Evolutionary conservation across 2,797 vertebrate species (phyloP).

Genomic region (Oryzias dopingdopingensis): DNA sequence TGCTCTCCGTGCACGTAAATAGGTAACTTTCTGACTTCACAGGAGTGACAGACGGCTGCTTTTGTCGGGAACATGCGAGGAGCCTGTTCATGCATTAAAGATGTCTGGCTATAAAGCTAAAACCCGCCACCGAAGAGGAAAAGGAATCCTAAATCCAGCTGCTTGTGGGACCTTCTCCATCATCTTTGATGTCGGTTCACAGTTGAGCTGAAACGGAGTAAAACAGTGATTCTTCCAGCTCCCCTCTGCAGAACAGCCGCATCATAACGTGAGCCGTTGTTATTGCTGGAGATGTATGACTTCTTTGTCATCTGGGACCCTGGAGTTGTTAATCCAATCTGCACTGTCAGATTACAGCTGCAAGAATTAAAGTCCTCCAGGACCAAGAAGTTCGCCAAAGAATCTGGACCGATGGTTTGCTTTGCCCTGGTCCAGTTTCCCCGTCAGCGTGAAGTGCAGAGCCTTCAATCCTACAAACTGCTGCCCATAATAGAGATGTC

Average conservation of each 20-base stretch:
- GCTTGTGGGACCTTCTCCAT: constrained; percentile 30
- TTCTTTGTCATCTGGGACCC: constrained; percentile 65
- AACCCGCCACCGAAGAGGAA: not conserved
- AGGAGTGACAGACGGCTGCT: constrained; percentile 16
- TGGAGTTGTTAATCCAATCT: constrained; percentile 68
- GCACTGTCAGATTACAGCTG: constrained; percentile 63
- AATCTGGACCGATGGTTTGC: no score
- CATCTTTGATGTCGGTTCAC: constrained; percentile 27
- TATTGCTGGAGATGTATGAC: constrained; percentile 52
- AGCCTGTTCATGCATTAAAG: constrained; percentile 14
- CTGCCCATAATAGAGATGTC: no score
- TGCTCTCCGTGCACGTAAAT: constrained; percentile 3
- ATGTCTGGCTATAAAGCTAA: constrained; percentile 14
- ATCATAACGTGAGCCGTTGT: constrained; percentile 48
- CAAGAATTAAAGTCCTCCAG: not conserved
- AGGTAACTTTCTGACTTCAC: constrained; percentile 16
- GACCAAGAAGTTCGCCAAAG: no score
- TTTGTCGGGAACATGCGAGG: constrained; percentile 10
- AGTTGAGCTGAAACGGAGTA: constrained; percentile 17
- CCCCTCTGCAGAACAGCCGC: constrained; percentile 16
- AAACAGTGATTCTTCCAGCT: constrained; percentile 25
- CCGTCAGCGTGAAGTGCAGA: no score
- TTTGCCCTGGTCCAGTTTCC: no score
- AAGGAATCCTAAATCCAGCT: not conserved
- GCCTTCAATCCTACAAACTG: no score